These are phyloP conservation scores for Agrochola lota DNA, from an alignment of 2,888 invertebrate species.

Conservation along the genomic window DNA sequence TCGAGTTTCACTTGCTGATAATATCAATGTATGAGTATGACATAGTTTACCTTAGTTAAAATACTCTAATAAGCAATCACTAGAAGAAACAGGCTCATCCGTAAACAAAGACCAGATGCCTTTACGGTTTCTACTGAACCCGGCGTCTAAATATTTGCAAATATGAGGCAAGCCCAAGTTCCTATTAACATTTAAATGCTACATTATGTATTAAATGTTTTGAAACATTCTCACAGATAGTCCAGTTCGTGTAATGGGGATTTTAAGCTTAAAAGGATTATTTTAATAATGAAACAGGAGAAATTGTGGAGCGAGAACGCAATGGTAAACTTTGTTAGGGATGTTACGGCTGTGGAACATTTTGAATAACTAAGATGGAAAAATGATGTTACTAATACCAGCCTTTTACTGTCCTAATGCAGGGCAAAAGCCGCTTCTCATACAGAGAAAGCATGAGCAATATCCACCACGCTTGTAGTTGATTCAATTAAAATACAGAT, in stretches of 20 bases:
- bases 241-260: constrained; percentile 52
- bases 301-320: constrained; percentile 31
- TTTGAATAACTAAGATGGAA: background rate
- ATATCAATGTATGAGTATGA: background rate
- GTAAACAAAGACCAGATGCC: constrained; percentile 4
- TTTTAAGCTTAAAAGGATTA: constrained; percentile 64
- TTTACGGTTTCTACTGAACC: constrained; percentile 9
- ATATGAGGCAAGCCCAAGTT: constrained; percentile 29
- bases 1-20: background rate
- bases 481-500: background rate
- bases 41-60: background rate
- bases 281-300: constrained; percentile 63
- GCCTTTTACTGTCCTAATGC: background rate
- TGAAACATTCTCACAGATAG: constrained; percentile 53
- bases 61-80: background rate
- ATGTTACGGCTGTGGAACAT: constrained; percentile 13
- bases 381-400: background rate
- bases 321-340: constrained; percentile 49
- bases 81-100: background rate
- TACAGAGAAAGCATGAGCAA: background rate
- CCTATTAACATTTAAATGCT: constrained; percentile 48
- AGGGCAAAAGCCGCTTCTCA: background rate
- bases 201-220: constrained; percentile 56
- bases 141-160: constrained; percentile 16
- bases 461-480: background rate